Percentiles rank a stretch among this genome's conserved stretches.
These are phyloP conservation scores for Aleiodes sp. DNA, from an alignment of 1,140 invertebrate species.

Conservation along the genomic window DNA sequence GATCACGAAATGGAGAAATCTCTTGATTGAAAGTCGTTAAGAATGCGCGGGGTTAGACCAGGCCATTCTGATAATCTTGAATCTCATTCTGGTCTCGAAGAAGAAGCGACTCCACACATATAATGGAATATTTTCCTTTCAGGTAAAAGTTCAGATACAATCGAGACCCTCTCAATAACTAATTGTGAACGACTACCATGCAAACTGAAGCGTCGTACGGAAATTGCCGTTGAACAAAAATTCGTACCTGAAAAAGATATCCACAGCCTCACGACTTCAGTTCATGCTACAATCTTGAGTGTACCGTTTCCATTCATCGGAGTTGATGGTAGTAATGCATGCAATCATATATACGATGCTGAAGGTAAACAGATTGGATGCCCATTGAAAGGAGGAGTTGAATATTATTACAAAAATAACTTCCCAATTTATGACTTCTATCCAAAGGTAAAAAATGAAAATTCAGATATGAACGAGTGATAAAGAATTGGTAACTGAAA, in stretches of 20 bases:
- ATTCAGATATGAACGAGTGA: not conserved
- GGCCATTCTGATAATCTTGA: too few relatives aligned
- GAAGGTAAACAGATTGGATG: slow-evolving; percentile 71
- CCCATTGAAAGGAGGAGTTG: slow-evolving; percentile 71
- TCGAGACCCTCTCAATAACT: slow-evolving; percentile 63
- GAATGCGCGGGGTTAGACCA: too few relatives aligned
- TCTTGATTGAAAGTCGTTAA: too few relatives aligned
- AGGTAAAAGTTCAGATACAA: slow-evolving; percentile 32
- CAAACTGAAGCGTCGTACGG: slow-evolving; percentile 71
- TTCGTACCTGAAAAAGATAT: slow-evolving; percentile 69
- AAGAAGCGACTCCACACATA: too few relatives aligned
- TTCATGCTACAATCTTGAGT: slow-evolving; percentile 71
- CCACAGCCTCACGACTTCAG: slow-evolving; percentile 64
- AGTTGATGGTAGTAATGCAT: slow-evolving; percentile 76
- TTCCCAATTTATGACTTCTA: slow-evolving; percentile 75
- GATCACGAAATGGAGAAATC: too few relatives aligned
- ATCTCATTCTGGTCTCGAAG: too few relatives aligned
- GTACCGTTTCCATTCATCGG: slow-evolving; percentile 78
- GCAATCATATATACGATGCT: slow-evolving; percentile 70
- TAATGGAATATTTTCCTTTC: slow-evolving; percentile 1
- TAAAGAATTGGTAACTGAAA: not conserved
- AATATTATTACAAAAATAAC: slow-evolving; percentile 75
- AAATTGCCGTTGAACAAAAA: slow-evolving; percentile 66
- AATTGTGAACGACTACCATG: slow-evolving; percentile 73
- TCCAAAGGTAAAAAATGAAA: slow-evolving; percentile 68